Conservation (phyloP, 1,140 invertebrate species). For the Delia radicum region DNA sequence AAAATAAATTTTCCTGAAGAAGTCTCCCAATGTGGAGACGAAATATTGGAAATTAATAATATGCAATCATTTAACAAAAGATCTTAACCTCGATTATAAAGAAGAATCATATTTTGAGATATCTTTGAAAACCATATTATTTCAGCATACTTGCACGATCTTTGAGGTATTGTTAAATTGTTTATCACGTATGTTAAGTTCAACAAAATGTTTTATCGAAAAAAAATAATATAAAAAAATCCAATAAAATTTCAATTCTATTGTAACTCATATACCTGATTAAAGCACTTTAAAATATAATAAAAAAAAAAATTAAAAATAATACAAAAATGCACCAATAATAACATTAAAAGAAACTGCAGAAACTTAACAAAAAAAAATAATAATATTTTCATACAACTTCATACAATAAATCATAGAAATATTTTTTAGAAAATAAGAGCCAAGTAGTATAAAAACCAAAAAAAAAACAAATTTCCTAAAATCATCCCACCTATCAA, state of each 20-base stretch:
- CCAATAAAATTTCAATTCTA: constrained; percentile 1
- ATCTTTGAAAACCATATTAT: no score
- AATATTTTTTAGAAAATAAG: constrained; percentile 24
- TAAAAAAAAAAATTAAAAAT: background rate
- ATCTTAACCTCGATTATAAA: no score
- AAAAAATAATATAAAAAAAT: background rate
- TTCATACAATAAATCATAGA: constrained; percentile 16
- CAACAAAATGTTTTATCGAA: background rate
- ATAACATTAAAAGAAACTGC: background rate
- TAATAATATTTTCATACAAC: constrained; percentile 24
- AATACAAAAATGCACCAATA: constrained; percentile 11
- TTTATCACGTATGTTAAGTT: background rate
- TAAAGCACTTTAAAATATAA: constrained; percentile 8
- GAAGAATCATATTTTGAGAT: no score
- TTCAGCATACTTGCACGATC: background rate
- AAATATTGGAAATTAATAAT: no score
- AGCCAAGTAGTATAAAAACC: constrained; percentile 7
- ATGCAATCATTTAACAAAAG: no score
- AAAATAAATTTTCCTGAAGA: no score
- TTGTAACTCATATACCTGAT: constrained; percentile 20
- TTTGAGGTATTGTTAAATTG: background rate
- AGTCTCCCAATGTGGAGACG: no score
- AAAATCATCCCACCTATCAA: constrained; percentile 23
- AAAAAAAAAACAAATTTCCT: constrained; percentile 16
- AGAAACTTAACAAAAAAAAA: constrained; percentile 21